Evolutionary conservation across 2,113 vertebrate genomes (phyloP).

Genomic region (Alethe diademata): DNA sequence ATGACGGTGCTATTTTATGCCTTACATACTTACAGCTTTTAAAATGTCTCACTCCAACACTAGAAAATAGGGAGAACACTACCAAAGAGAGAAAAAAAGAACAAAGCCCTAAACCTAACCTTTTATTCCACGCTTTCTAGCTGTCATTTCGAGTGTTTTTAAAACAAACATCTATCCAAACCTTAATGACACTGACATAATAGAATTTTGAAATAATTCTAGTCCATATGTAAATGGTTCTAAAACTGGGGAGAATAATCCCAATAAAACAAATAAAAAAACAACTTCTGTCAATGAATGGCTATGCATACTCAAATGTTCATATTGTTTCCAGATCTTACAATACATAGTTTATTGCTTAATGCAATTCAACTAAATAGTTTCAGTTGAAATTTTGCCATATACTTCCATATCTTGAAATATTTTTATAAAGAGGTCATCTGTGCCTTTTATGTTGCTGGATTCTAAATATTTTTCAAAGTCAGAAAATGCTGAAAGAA

Average conservation of each 20-base stretch:
- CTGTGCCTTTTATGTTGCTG: neutral
- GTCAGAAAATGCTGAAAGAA: neutral
- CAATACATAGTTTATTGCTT: neutral
- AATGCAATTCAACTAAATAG: neutral
- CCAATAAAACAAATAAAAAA: fast-evolving
- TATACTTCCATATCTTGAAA: neutral
- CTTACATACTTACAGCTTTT: neutral
- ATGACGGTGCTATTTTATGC: neutral
- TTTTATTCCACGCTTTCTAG: neutral
- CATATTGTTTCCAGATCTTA: neutral
- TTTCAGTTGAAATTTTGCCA: neutral
- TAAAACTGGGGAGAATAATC: neutral
- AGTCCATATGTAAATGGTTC: neutral
- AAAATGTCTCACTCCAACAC: neutral
- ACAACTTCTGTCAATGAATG: neutral
- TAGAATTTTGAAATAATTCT: neutral
- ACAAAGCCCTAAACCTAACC: neutral
- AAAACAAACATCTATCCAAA: neutral
- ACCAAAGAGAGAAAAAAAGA: no score
- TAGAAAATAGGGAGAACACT: neutral
- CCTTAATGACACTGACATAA: neutral
- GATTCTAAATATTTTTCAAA: neutral
- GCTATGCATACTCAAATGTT: neutral
- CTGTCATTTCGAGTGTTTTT: neutral
- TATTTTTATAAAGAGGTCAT: neutral